Base-by-base conservation (phyloP, 2,113 vertebrate species). In the Centropristis striata region DNA sequence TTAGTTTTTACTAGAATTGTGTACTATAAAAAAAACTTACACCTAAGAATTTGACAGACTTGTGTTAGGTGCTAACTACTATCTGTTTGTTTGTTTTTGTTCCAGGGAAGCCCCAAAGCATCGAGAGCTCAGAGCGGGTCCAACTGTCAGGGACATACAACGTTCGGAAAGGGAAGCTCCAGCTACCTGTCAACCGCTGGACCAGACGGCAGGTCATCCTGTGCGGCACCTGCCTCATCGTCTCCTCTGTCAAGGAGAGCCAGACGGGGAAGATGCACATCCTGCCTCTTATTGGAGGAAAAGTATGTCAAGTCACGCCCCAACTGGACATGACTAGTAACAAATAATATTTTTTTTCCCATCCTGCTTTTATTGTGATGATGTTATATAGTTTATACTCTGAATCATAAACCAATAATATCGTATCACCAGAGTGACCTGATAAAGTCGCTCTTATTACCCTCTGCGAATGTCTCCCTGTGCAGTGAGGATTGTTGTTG, bases 131-230 rank as follows among this genome's bases (percentile, higher is more conserved):
- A 0, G 98, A 99, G 94, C 95, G 98, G 57, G 96, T 99, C 88
- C 98, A 99, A 92, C 97, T 99, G 91, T 97, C 97, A 57, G 98
- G 98, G 89, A 96, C 94, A 46, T 99, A 97, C 89, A 98, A 97
- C 58, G 97, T 99, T 84, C 96, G 98, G 67, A 99, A 99, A 95
- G 98, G 98, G 93, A 99, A 98, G 92, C 97, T 99, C 93, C 98
- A 99, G 91, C 94, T 99, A 72, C 98, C 98, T 0, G 98, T 98
- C 80, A 99, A 97, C 95, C 96, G 97, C 84, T 99, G 98, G 98
- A 96, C 96, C 89, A 95, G 96, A 72, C 96, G 98, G 80, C 97
- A 99, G 92, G 98, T 98, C 90, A 99, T 98, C 93, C 94, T 99
- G 78, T 99, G 98, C 57, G 98, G 98, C 86, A 99, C 97, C 85